These are phyloP conservation scores for Kuschelorhynchus macadamiae DNA, from an alignment of 2,888 invertebrate genomes.

Conservation along the genomic window DNA sequence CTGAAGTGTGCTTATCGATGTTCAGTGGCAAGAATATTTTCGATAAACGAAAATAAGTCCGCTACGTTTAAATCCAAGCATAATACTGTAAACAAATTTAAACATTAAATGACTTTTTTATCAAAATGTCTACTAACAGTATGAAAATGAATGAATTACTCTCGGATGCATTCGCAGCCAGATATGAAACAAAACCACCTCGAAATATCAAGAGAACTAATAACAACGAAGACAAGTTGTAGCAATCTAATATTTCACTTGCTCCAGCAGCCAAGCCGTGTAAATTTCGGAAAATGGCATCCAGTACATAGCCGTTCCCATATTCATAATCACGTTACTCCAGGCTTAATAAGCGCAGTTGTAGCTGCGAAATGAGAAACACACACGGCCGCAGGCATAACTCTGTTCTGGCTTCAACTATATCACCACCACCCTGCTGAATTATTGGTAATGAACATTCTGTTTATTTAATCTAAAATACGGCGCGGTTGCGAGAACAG, in stretches of 20 bases:
- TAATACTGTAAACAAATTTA: no score
- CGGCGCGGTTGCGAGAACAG: slow-evolving; percentile 62
- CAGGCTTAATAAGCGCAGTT: slow-evolving; percentile 66
- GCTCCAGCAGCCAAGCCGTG: slow-evolving; percentile 32
- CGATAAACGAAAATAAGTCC: no score
- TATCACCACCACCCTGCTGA: slow-evolving; percentile 64
- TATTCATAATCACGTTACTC: slow-evolving; percentile 68
- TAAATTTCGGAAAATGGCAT: slow-evolving; percentile 51
- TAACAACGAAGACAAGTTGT: slow-evolving; percentile 27
- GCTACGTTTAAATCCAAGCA: no score
- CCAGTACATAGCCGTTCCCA: slow-evolving; percentile 60
- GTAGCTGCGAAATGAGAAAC: slow-evolving; percentile 68
- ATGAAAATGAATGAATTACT: no score
- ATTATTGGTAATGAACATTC: slow-evolving; percentile 67
- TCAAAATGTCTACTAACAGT: no score
- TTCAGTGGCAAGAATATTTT: no score
- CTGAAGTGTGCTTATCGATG: no score
- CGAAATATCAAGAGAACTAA: slow-evolving; percentile 13
- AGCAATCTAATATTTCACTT: slow-evolving; percentile 29
- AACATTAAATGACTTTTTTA: no score
- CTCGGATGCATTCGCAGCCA: no score
- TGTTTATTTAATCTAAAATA: slow-evolving; percentile 68
- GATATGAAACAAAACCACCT: not conserved
- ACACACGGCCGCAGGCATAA: slow-evolving; percentile 66
- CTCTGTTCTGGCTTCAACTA: slow-evolving; percentile 64